phyloP scores from a whole-genome alignment of 2,797 vertebrate species.

The Dryobates pubescens region DNA sequence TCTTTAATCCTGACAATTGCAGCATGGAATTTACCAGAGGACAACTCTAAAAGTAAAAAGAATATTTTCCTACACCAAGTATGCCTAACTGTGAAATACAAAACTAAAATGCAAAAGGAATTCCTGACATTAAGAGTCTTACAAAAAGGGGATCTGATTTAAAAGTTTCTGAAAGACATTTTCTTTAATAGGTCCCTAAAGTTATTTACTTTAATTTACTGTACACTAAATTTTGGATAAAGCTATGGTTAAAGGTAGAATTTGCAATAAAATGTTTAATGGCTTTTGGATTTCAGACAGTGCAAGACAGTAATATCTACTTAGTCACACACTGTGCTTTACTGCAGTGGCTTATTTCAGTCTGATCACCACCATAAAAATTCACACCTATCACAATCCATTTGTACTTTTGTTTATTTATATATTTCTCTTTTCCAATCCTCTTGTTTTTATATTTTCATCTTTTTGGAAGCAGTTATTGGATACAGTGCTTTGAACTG shows the following conservation, averaged over 20 bases:
- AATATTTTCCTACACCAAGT: background rate
- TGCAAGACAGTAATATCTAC: background rate
- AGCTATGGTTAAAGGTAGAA: background rate
- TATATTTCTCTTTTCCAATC: background rate
- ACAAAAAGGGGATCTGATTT: background rate
- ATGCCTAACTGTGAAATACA: background rate
- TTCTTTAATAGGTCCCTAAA: background rate
- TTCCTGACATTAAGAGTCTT: background rate
- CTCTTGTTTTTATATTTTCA: conserved; percentile 10
- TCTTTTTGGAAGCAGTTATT: conserved; percentile 11
- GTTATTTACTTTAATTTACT: background rate
- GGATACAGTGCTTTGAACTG: conserved; percentile 1
- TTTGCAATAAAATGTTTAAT: background rate
- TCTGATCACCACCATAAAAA: background rate
- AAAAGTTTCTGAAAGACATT: conserved; percentile 1
- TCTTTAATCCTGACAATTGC: background rate
- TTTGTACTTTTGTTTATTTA: conserved; percentile 20
- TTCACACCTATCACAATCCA: background rate
- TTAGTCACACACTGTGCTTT: background rate
- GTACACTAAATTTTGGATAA: background rate
- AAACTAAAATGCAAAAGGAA: background rate
- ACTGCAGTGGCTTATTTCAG: background rate
- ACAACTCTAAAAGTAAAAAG: background rate
- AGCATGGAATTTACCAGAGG: background rate
- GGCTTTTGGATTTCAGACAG: background rate